Base-by-base conservation (phyloP, 2,113 vertebrate species). In the Lepus europaeus region DNA sequence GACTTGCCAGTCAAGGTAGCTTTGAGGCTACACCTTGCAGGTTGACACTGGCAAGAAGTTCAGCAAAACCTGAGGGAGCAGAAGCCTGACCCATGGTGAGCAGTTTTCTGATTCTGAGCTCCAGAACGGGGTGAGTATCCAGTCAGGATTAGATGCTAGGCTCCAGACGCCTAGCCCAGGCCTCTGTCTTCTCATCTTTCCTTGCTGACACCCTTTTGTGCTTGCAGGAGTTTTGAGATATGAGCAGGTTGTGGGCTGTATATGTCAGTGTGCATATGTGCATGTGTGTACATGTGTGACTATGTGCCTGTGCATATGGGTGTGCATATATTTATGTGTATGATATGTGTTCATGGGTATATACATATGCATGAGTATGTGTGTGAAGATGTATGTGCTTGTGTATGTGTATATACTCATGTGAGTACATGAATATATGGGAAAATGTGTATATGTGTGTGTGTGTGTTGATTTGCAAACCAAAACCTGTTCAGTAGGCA, bases 51-150 rank as follows among this genome's bases (percentile, higher is more conserved):
- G 39, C 20, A 53, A 86, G 14, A 4, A 22, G 45, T 17, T 94
- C n/a, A 69, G 9, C 22, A 5, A 4, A 53, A 68, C 49, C 1
- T 0, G 2, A 74, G 39, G 64, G 33, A 31, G n/a, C 3, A 6
- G 33, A 45, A 70, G 22, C 5, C 33, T 66, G 77, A 16, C 25
- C 25, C 31, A 31, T 11, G 27, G 56, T 0, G 56, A 51, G 36
- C 17, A 10, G 45, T 13, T 78, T 88, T 9, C 25, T 56, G 70
- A 13, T 33, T 79, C 86, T 53, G 36, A 79, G 29, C 31, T 56
- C 56, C 12, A 59, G 23, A 31, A 56, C 9, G 53, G 51, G 23
- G 23, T 11, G 8, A 49, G 6, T 25, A 16, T 12, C 31, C n/a
- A 45, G 45, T 16, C 49, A 69, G 66, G 63, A 16, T 69, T 66